phyloP scores from a whole-genome alignment of 2,113 vertebrate genomes.

The Eurypyga helias region DNA sequence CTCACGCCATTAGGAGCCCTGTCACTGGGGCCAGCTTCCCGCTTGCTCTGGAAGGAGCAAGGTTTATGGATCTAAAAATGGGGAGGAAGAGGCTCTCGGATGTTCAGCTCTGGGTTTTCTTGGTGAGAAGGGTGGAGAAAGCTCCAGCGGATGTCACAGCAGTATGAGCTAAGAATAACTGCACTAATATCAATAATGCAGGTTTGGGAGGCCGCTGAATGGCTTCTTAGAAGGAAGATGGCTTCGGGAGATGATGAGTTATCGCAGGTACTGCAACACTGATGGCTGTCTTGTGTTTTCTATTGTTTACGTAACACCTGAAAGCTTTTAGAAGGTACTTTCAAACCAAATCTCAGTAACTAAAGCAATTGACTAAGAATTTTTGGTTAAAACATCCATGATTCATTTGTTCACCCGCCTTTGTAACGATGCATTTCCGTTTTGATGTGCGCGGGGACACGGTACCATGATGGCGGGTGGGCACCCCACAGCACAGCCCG shows the following conservation, averaged over 20 bases:
- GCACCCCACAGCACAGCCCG: background rate
- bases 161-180: background rate
- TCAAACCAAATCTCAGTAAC: background rate
- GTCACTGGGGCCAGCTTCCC: background rate
- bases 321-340: background rate
- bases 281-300: background rate
- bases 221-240: background rate
- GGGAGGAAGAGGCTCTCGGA: background rate
- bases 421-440: background rate
- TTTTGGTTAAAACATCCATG: background rate
- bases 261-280: background rate
- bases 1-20: background rate
- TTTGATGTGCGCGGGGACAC: background rate
- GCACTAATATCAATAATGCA: background rate
- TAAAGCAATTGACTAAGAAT: background rate
- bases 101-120: background rate
- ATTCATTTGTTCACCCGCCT: background rate
- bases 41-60: background rate
- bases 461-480: background rate
- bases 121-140: background rate
- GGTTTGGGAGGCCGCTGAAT: background rate
- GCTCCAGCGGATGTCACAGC: background rate
- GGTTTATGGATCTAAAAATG: background rate
- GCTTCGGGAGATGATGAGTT: background rate
- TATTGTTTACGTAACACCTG: background rate